These are phyloP conservation scores for Stenolophus ochropezus DNA, from an alignment of 2,888 invertebrate genomes.

Conservation along the genomic window DNA sequence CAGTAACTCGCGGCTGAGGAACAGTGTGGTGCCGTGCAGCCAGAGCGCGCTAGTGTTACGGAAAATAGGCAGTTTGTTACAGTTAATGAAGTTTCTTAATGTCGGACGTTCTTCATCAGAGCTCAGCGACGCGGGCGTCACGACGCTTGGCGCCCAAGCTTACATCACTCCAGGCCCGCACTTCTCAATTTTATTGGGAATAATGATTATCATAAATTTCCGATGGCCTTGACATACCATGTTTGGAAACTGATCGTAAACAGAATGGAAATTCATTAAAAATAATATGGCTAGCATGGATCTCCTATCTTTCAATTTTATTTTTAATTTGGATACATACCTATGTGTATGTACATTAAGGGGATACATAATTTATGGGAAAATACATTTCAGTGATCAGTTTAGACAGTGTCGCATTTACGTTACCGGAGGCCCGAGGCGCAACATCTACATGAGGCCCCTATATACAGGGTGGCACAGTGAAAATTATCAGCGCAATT, in stretches of 20 bases:
- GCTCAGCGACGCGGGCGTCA: not conserved
- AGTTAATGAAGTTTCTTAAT: conserved; percentile 60
- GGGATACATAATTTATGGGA: too few species aligned
- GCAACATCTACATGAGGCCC: too few species aligned
- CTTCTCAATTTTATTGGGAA: not conserved
- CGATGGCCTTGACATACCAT: not conserved
- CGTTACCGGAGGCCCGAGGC: too few species aligned
- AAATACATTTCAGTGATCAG: too few species aligned
- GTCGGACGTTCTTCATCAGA: conserved; percentile 57
- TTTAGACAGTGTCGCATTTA: too few species aligned
- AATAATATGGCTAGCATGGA: too few species aligned
- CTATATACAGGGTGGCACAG: too few species aligned
- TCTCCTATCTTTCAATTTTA: too few species aligned
- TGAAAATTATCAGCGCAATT: too few species aligned
- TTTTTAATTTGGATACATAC: too few species aligned
- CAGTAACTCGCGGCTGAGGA: conserved; percentile 42
- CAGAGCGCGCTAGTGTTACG: conserved; percentile 44
- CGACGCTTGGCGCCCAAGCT: not conserved
- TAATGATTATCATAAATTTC: not conserved
- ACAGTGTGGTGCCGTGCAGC: not conserved
- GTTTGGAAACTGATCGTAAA: not conserved
- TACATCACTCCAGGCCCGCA: not conserved
- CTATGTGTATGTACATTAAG: too few species aligned
- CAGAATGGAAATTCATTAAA: not conserved
- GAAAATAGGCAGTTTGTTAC: conserved; percentile 59